These are phyloP conservation scores for Phoxinus phoxinus DNA, from an alignment of 2,113 vertebrate genomes.

Conservation along the genomic window DNA sequence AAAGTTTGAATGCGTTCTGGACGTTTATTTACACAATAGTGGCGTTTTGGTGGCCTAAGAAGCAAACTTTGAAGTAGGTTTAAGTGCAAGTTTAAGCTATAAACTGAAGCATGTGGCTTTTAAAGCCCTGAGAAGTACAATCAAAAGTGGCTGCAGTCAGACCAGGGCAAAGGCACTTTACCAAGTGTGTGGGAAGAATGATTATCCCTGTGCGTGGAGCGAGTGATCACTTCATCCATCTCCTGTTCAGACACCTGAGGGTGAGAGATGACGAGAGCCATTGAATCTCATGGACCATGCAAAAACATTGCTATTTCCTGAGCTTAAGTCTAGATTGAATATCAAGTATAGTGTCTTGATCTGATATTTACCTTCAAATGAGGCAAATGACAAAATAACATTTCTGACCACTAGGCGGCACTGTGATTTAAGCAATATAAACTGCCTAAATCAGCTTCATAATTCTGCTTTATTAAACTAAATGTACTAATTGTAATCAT, in stretches of 20 bases:
- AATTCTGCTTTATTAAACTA: not conserved
- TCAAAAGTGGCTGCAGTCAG: not conserved
- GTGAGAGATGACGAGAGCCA: not conserved
- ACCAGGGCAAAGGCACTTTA: conserved; percentile 59
- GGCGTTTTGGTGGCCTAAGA: too few relatives aligned
- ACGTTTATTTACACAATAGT: too few relatives aligned
- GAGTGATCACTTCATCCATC: conserved; percentile 92
- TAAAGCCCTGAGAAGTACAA: not conserved
- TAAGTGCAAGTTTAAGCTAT: too few relatives aligned
- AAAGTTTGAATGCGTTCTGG: too few relatives aligned
- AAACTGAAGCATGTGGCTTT: not conserved
- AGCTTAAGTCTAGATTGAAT: not conserved
- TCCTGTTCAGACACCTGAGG: conserved; percentile 93
- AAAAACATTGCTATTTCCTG: not conserved
- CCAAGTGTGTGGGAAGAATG: conserved; percentile 78
- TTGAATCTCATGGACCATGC: not conserved
- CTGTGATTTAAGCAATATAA: not conserved
- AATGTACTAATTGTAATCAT: not conserved
- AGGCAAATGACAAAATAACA: not conserved
- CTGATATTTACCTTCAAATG: not conserved
- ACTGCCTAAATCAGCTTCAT: not conserved
- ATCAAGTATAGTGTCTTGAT: not conserved
- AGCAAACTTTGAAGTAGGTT: too few relatives aligned
- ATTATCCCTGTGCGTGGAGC: conserved; percentile 84
- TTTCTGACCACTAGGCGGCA: conserved; percentile 46